phyloP scores from a whole-genome alignment of 2,113 vertebrate species.

The Hippocampus guttulatus region DNA sequence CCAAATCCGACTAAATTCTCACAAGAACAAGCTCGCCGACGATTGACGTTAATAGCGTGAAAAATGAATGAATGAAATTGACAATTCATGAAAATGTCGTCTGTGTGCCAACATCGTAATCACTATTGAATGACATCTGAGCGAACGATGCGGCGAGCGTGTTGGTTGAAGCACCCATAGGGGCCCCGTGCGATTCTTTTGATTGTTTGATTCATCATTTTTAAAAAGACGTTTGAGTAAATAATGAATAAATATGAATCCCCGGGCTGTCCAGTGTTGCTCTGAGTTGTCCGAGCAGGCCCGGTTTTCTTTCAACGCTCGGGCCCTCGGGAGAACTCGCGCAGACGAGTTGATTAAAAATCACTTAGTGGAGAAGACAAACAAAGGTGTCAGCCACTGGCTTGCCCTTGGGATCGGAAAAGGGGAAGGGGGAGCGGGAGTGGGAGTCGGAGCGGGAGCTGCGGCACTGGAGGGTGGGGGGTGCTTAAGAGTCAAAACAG shows the following conservation, averaged over 20 bases:
- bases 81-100: not conserved
- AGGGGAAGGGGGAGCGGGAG: constrained; percentile 3
- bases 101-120: not conserved
- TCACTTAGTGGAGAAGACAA: constrained; percentile 69
- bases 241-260: not conserved
- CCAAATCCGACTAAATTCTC: not conserved
- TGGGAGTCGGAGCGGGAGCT: constrained; percentile 5
- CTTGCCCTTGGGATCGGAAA: constrained; percentile 59
- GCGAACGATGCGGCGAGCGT: not conserved
- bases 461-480: not conserved
- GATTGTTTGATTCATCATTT: not conserved
- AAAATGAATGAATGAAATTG: not conserved
- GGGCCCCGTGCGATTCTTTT: not conserved
- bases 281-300: constrained; percentile 19
- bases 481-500: not conserved
- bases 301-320: constrained; percentile 37
- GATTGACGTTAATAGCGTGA: not conserved
- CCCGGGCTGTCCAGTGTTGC: not conserved
- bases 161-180: not conserved
- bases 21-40: not conserved
- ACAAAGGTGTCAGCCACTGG: constrained; percentile 69
- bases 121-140: not conserved
- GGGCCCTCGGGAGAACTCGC: constrained; percentile 59
- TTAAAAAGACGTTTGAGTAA: not conserved
- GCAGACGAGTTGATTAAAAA: constrained; percentile 72